Conservation (phyloP, 2,888 invertebrate genomes). For the Eilema caniola region DNA sequence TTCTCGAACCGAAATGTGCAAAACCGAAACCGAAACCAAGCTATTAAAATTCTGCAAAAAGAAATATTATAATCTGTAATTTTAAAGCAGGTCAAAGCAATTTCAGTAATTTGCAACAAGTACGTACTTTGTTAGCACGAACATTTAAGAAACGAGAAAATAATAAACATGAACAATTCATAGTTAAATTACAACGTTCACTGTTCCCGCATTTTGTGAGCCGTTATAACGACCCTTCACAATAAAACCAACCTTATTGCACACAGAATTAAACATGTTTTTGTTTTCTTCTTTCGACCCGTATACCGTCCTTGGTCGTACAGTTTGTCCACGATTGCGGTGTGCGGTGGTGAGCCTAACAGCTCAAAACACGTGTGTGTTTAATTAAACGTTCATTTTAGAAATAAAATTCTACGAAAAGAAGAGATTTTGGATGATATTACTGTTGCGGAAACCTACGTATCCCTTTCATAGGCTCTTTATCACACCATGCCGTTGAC, state of each 20-base stretch:
- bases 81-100: constrained; percentile 19
- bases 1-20: too few species aligned
- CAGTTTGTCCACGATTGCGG: constrained; percentile 26
- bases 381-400: not conserved
- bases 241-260: constrained; percentile 22
- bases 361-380: constrained; percentile 2
- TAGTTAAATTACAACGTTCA: constrained; percentile 37
- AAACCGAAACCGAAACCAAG: too few species aligned
- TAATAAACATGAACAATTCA: constrained; percentile 46
- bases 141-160: constrained; percentile 36
- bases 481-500: too few species aligned
- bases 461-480: too few species aligned
- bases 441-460: too few species aligned
- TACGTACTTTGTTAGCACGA: constrained; percentile 32
- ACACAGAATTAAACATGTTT: not conserved
- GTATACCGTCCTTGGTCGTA: constrained; percentile 19
- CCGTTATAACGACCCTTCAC: constrained; percentile 17
- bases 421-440: too few species aligned
- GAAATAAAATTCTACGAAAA: not conserved
- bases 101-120: constrained; percentile 26
- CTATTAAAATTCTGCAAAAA: not conserved
- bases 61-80: constrained; percentile 17
- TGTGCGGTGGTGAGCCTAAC: constrained; percentile 7
- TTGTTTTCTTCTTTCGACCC: constrained; percentile 14
- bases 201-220: constrained; percentile 25